Evolutionary conservation across 2,113 vertebrate genomes (phyloP).

Genomic region (Nesoenas mayeri): DNA sequence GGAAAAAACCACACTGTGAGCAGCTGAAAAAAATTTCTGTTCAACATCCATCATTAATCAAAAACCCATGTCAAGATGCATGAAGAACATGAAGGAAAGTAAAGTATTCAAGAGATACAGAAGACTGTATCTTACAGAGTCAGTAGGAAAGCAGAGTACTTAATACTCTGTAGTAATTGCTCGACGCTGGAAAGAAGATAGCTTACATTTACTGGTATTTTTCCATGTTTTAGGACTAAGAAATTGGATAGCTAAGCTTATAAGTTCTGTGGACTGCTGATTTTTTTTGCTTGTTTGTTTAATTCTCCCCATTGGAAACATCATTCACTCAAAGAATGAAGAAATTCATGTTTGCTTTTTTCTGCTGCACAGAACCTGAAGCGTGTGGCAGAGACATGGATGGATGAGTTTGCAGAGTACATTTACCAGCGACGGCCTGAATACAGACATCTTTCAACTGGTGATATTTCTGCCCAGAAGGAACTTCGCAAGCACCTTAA

Average conservation of each 20-base stretch:
- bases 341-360: background rate
- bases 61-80: background rate
- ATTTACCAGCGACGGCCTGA: constrained; percentile 88
- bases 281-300: background rate
- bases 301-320: background rate
- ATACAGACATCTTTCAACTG: constrained; percentile 88
- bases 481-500: constrained; percentile 86
- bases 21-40: background rate
- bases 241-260: background rate
- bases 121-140: background rate
- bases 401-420: constrained; percentile 90
- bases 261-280: background rate
- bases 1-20: background rate
- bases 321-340: background rate
- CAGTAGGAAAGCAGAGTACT: background rate
- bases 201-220: accelerated
- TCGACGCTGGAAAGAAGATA: background rate
- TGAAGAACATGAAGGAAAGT: background rate
- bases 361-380: constrained; percentile 83
- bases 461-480: constrained; percentile 87
- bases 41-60: background rate
- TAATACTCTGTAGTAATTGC: background rate
- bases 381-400: constrained; percentile 90
- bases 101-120: background rate
- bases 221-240: background rate